Evolutionary conservation across 2,888 invertebrate species (phyloP).

Genomic region (Apamea monoglypha): DNA sequence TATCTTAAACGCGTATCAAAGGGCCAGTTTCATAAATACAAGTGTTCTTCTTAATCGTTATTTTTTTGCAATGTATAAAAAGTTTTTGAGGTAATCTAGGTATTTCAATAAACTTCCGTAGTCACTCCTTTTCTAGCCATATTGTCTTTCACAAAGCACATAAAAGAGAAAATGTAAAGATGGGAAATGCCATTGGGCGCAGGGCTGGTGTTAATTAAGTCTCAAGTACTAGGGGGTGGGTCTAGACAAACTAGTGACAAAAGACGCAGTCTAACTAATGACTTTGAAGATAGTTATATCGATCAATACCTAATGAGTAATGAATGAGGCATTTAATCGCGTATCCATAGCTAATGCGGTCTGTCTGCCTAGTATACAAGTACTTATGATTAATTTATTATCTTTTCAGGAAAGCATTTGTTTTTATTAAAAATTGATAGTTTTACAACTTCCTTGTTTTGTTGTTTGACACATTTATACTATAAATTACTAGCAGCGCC

Average conservation of each 20-base stretch:
- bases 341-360: not conserved
- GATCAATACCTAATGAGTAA: constrained; percentile 20
- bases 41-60: not conserved
- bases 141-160: not conserved
- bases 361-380: constrained; percentile 3
- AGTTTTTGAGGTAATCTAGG: not conserved
- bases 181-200: not conserved
- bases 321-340: constrained; percentile 6
- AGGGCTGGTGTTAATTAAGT: not conserved
- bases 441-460: not conserved
- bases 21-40: not conserved
- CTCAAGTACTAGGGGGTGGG: not conserved
- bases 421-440: not conserved
- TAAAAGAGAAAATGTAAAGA: not conserved
- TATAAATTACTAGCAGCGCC: too few species aligned
- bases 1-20: too few species aligned
- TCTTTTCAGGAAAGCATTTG: not conserved
- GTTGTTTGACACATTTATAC: too few species aligned
- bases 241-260: not conserved
- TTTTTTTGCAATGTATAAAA: not conserved
- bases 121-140: not conserved
- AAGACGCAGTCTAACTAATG: not conserved
- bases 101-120: not conserved
- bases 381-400: constrained; percentile 11
- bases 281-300: not conserved